Evolutionary conservation across 2,113 vertebrate genomes (phyloP), one percentile per base, ranked within the genome.

Genomic region (Herpailurus yagouaroundi): DNA sequence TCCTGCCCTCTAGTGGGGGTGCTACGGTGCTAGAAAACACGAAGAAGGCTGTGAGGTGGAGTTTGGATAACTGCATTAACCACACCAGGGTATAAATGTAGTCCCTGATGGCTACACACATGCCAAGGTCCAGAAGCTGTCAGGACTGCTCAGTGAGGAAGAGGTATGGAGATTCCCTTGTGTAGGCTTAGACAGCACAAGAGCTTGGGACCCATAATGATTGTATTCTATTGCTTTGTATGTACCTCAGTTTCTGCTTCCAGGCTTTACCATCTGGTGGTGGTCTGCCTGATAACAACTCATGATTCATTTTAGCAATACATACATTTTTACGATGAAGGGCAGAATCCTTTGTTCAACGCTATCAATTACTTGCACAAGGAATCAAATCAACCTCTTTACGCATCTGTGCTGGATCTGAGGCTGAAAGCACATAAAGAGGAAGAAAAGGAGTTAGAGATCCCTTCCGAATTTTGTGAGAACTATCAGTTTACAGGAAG

Each of bases 1-100:
- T 87, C 71, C 57, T 94, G 83, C 64, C 94, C 69, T 66, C 74
- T 76, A 50, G 60, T 96, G 94, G 74, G 52, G 27, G 76, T 83
- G 57, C 48, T 41, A 19, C 23, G 79, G 31, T 19, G 23, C 15
- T 36, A 52, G 14, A 36, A 80, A 83, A 55, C n/a, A 55, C 14
- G 36, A 48, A 82, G 76, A 23, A 23, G 6, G 15, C 45, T n/a
- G 9, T 7, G 38, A 87, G 15, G 23, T 23, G 16, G 25, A 36
- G 29, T 33, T 10, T 31, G 31, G 12, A 25, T 55, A 21, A 81
- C 7, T 66, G 60, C 31, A 16, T 87, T 74, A 60, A 31, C 18
- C 25, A 45, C 23, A 31, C 19, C 6, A 81, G 66, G 15, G 88
- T 19, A 33, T 50, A 15, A 15, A 36, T 11, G 36, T 55, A 50